A percentile compares a stretch with the other conserved stretches of the same genome.
Evolutionary conservation across 2,888 invertebrate genomes (phyloP).

Genomic region (Schrankia costaestrigalis): DNA sequence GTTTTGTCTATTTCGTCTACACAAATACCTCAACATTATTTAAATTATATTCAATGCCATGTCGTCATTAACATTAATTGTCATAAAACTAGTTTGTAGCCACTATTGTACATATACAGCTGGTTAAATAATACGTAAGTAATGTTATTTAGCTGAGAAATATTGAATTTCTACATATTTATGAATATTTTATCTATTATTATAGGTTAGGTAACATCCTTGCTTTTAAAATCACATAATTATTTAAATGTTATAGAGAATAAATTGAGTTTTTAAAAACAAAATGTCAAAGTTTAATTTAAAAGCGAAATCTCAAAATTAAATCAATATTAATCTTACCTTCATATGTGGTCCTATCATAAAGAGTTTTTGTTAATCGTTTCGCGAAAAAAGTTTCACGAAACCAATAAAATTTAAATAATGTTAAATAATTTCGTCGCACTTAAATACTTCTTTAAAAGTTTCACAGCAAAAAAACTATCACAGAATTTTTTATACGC

Average conservation of each 20-base stretch:
- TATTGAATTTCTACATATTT: no score
- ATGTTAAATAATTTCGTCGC: conserved; percentile 24
- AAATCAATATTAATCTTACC: no score
- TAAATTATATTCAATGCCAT: conserved; percentile 23
- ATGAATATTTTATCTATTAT: no score
- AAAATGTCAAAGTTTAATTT: not conserved
- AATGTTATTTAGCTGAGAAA: no score
- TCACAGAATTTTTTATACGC: conserved; percentile 65
- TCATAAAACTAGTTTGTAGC: conserved; percentile 5
- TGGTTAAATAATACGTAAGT: no score
- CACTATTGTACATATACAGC: no score
- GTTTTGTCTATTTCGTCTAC: no score
- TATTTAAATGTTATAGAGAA: no score
- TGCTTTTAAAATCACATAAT: no score
- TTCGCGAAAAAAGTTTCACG: conserved; percentile 76
- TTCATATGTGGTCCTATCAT: conserved; percentile 80
- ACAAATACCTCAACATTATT: no score
- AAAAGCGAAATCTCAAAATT: no score
- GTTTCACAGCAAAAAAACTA: conserved; percentile 67
- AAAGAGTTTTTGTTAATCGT: conserved; percentile 67
- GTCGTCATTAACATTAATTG: conserved; percentile 18
- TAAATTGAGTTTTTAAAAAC: not conserved
- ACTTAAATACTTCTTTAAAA: conserved; percentile 35
- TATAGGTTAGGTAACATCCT: no score
- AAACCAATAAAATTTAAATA: conserved; percentile 47